Conservation (phyloP, 2,888 invertebrate genomes). For the Aradus depressus region DNA sequence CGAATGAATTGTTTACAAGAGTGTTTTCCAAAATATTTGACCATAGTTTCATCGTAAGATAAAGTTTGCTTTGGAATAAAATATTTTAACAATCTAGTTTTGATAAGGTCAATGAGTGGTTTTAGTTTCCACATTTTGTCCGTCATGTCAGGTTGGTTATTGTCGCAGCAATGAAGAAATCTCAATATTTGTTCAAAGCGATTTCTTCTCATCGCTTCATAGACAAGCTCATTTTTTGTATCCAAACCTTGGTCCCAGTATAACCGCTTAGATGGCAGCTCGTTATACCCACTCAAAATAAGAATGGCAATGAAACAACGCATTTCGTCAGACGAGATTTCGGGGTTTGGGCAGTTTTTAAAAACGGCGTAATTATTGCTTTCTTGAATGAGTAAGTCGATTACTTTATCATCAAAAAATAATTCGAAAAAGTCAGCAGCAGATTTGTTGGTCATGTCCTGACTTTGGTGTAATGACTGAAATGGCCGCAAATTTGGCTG, state of each 20-base stretch:
- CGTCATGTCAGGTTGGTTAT: conserved; percentile 24
- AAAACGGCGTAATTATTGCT: conserved; percentile 28
- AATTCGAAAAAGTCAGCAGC: no score
- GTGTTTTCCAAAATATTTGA: conserved; percentile 34
- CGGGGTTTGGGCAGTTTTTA: conserved; percentile 23
- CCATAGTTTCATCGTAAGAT: conserved; percentile 33
- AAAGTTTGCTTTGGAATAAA: conserved; percentile 28
- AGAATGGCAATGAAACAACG: conserved; percentile 22
- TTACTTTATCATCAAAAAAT: no score
- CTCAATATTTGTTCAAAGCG: conserved; percentile 29
- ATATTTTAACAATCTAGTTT: conserved; percentile 27
- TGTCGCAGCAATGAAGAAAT: conserved; percentile 31
- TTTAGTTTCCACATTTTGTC: conserved; percentile 32
- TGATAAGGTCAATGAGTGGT: conserved; percentile 27
- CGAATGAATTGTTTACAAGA: conserved; percentile 19
- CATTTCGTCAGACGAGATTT: conserved; percentile 20
- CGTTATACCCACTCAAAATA: conserved; percentile 29
- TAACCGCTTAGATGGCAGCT: conserved; percentile 22
- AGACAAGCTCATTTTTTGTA: conserved; percentile 25
- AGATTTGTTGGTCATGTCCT: no score
- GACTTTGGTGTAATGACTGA: background rate
- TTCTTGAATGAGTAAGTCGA: no score
- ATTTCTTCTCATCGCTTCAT: conserved; percentile 28
- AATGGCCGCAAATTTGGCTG: no score
- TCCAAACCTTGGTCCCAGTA: conserved; percentile 29